Percentiles rank a stretch among this genome's conserved stretches.
Evolutionary conservation across 2,797 vertebrate genomes (phyloP).

Genomic region (Taenioides sp.): DNA sequence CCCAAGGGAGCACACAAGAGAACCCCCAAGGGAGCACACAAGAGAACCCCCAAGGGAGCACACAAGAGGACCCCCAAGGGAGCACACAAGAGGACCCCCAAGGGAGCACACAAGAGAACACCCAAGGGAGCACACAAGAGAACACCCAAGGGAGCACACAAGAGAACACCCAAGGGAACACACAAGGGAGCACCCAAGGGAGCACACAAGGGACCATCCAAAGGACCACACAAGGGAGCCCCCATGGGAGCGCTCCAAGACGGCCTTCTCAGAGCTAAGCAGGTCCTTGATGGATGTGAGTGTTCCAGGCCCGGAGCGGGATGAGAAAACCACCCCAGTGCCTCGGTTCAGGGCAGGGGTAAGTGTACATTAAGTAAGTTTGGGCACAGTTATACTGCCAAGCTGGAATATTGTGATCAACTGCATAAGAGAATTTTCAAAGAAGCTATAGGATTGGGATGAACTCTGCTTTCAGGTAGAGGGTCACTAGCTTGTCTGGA

Average conservation of each 20-base stretch:
- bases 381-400: not conserved
- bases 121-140: not conserved
- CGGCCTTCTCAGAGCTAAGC: constrained; percentile 49
- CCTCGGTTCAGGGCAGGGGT: constrained; percentile 57
- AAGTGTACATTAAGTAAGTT: constrained; percentile 33
- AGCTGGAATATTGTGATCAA: not conserved
- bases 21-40: too few relatives aligned
- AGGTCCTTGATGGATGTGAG: constrained; percentile 70
- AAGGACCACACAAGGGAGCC: not conserved
- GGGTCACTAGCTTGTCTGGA: not conserved
- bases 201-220: not conserved
- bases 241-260: constrained; percentile 13
- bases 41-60: too few relatives aligned
- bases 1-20: too few relatives aligned
- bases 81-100: constrained; percentile 7
- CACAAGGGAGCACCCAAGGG: not conserved
- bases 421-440: too few relatives aligned
- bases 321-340: constrained; percentile 16
- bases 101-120: constrained; percentile 8
- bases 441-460: too few relatives aligned
- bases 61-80: too few relatives aligned
- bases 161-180: not conserved
- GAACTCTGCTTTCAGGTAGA: too few relatives aligned
- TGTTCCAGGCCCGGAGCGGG: not conserved
- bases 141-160: not conserved